phyloP scores from a whole-genome alignment of 2,113 vertebrate species.

The Jaculus jaculus region DNA sequence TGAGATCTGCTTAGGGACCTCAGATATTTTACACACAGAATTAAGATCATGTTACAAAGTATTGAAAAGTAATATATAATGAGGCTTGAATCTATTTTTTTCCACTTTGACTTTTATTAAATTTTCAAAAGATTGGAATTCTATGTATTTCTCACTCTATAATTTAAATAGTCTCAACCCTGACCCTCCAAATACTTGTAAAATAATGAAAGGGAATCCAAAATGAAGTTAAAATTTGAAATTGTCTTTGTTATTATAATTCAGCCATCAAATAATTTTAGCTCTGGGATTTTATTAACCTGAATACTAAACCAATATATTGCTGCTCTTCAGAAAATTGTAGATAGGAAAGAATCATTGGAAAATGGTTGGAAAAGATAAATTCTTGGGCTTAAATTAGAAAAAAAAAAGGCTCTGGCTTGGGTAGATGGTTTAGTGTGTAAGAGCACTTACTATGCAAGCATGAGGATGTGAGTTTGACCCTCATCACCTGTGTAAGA shows the following conservation, averaged over 20 bases:
- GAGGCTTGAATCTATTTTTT: background rate
- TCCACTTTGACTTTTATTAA: conserved; percentile 32
- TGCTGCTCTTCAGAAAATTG: background rate
- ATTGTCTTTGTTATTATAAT: background rate
- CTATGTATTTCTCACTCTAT: conserved; percentile 19
- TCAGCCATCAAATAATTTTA: conserved; percentile 2
- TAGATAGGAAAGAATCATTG: background rate
- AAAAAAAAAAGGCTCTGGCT: background rate
- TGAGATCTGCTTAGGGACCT: background rate
- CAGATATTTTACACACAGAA: background rate
- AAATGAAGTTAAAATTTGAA: background rate
- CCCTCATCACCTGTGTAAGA: too few relatives aligned
- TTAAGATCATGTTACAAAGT: conserved; percentile 26
- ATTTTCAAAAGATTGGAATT: conserved; percentile 31
- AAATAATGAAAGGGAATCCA: background rate
- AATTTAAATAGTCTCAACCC: background rate
- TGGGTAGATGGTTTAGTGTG: too few relatives aligned
- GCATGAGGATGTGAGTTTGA: too few relatives aligned
- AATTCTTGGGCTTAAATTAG: conserved; percentile 20
- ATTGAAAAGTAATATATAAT: conserved; percentile 49
- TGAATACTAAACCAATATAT: background rate
- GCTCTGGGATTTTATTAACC: background rate
- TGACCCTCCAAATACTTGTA: background rate
- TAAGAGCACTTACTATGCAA: too few relatives aligned
- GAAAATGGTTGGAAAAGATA: background rate